phyloP scores from a whole-genome alignment of 2,888 invertebrate genomes.

The Tinea semifulvella region DNA sequence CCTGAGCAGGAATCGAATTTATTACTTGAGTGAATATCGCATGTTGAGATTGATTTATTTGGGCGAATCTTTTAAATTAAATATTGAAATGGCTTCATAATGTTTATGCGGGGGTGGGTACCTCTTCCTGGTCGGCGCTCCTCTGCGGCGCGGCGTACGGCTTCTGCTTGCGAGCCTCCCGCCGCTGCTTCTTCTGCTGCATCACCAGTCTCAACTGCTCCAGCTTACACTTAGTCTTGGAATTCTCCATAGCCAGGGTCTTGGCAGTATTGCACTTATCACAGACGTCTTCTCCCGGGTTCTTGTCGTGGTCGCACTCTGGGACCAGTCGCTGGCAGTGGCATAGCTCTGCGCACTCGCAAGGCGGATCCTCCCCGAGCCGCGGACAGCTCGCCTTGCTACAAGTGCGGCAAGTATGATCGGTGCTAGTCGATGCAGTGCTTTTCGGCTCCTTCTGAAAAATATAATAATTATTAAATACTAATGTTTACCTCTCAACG shows the following conservation, averaged over 20 bases:
- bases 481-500: no score
- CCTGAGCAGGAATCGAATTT: no score
- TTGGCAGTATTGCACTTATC: constrained; percentile 52
- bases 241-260: constrained; percentile 73
- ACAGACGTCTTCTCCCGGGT: constrained; percentile 39
- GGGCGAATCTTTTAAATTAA: no score
- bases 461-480: no score
- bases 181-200: constrained; percentile 87
- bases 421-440: constrained; percentile 22
- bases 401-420: constrained; percentile 31
- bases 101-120: constrained; percentile 48
- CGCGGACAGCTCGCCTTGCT: constrained; percentile 17
- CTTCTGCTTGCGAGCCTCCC: constrained; percentile 69
- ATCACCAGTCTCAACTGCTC: constrained; percentile 88
- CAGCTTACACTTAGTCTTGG: constrained; percentile 85
- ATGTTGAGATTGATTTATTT: no score
- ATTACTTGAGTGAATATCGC: no score
- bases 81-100: constrained; percentile 8
- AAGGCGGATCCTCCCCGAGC: not conserved
- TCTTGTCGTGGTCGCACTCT: constrained; percentile 18
- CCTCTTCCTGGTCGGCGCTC: constrained; percentile 79
- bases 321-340: not conserved
- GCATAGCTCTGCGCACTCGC: constrained; percentile 9
- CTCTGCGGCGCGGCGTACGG: constrained; percentile 69
- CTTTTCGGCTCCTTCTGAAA: constrained; percentile 1